Percentiles rank a stretch among this genome's conserved stretches.
Evolutionary conservation across 1,140 invertebrate species (phyloP).

Genomic region (Pachypeltis micranthus): DNA sequence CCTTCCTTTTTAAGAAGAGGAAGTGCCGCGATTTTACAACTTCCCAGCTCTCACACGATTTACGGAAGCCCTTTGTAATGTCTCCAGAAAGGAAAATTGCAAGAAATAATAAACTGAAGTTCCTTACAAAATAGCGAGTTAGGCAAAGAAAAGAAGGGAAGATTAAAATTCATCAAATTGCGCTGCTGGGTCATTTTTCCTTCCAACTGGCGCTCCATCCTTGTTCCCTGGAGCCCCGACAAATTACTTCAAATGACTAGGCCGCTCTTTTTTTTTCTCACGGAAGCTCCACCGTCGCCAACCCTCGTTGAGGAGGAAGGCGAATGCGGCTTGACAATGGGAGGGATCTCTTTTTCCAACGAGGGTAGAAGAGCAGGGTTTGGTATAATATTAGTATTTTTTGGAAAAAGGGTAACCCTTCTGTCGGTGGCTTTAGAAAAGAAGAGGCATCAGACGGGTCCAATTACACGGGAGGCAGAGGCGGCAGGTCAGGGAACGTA

Average conservation of each 20-base stretch:
- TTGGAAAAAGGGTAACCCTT: constrained; percentile 10
- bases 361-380: background rate
- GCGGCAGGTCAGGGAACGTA: constrained; percentile 4
- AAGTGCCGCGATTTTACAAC: too few relatives aligned
- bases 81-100: too few relatives aligned
- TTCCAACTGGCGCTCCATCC: background rate
- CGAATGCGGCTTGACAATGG: background rate
- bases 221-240: background rate
- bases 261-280: background rate
- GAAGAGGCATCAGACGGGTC: background rate
- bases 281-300: background rate
- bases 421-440: background rate
- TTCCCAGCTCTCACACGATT: too few relatives aligned
- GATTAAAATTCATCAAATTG: background rate
- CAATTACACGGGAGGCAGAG: constrained; percentile 2
- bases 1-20: too few relatives aligned
- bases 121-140: too few relatives aligned
- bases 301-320: background rate
- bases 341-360: too few relatives aligned
- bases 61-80: too few relatives aligned
- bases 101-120: too few relatives aligned
- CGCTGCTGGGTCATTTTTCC: background rate
- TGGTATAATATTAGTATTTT: constrained; percentile 10
- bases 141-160: background rate
- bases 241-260: background rate